phyloP scores from a whole-genome alignment of 2,888 invertebrate genomes.

The Gymnosoma rotundatum region DNA sequence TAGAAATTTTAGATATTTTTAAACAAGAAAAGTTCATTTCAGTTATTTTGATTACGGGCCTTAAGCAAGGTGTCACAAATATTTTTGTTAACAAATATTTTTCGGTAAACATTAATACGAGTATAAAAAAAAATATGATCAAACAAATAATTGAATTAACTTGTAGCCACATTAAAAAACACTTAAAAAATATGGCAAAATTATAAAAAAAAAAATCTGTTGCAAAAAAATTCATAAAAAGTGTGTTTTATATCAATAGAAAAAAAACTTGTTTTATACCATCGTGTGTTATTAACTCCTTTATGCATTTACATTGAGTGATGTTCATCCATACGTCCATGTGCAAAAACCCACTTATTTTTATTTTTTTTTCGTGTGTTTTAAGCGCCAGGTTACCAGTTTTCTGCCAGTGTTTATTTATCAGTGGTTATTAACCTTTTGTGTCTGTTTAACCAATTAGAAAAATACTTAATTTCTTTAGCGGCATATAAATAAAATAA shows the following conservation, averaged over 20 bases:
- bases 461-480: slow-evolving; percentile 48
- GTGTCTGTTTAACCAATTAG: slow-evolving; percentile 52
- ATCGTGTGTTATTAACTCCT: slow-evolving; percentile 24
- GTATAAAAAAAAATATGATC: background rate
- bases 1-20: background rate
- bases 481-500: background rate
- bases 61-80: slow-evolving; percentile 26
- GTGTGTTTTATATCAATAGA: background rate
- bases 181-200: slow-evolving; percentile 6
- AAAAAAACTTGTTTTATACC: slow-evolving; percentile 36
- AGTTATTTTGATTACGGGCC: slow-evolving; percentile 48
- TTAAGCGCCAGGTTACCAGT: slow-evolving; percentile 55
- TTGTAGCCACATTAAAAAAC: slow-evolving; percentile 2
- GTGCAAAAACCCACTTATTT: slow-evolving; percentile 59
- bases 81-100: background rate
- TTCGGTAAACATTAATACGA: background rate
- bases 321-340: slow-evolving; percentile 57
- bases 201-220: background rate
- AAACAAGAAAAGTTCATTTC: slow-evolving; percentile 50
- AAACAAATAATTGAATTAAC: slow-evolving; percentile 2
- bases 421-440: slow-evolving; percentile 64
- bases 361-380: slow-evolving; percentile 2
- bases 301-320: slow-evolving; percentile 6
- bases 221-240: background rate
- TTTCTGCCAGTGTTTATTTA: slow-evolving; percentile 4